Conservation (phyloP, 2,797 vertebrate genomes). For the Oreochromis mossambicus region DNA sequence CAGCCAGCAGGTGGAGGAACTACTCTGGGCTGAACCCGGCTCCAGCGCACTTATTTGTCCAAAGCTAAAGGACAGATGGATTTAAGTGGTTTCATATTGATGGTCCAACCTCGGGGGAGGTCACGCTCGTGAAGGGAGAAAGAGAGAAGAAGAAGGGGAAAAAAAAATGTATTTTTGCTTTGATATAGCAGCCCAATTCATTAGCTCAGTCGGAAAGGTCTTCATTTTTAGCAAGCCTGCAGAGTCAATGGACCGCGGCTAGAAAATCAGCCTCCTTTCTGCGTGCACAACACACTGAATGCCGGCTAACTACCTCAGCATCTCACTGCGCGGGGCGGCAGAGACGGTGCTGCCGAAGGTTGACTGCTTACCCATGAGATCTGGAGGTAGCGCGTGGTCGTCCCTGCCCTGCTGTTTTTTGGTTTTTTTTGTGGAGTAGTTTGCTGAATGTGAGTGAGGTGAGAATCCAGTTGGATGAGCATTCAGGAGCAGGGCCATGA, state of each 20-base stretch:
- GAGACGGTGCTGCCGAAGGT: neutral
- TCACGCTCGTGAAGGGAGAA: neutral
- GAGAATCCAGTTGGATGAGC: slow-evolving; percentile 17
- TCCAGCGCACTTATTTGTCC: neutral
- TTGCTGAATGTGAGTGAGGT: neutral
- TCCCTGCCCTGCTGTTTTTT: neutral
- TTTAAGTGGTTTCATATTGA: slow-evolving; percentile 47
- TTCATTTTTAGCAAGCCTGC: slow-evolving; percentile 47
- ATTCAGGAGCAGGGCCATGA: slow-evolving; percentile 1
- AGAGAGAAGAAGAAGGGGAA: neutral
- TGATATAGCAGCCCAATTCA: slow-evolving; percentile 42
- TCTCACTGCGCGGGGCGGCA: neutral
- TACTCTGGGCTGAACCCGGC: neutral
- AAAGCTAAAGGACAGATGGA: neutral
- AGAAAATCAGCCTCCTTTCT: slow-evolving; percentile 42
- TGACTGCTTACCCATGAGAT: slow-evolving; percentile 6
- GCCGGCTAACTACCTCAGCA: slow-evolving; percentile 15
- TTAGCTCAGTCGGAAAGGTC: slow-evolving; percentile 47
- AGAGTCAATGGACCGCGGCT: slow-evolving; percentile 41
- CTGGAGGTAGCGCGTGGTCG: neutral
- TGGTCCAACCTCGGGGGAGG: slow-evolving; percentile 13
- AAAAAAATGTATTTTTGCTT: slow-evolving; percentile 16
- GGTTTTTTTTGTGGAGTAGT: neutral
- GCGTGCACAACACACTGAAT: slow-evolving; percentile 4
- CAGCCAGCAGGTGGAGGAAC: neutral